Evolutionary conservation across 2,888 invertebrate genomes (phyloP), one percentile per base, ranked within the genome.

Genomic region (Melikaiella ostensackeni): DNA sequence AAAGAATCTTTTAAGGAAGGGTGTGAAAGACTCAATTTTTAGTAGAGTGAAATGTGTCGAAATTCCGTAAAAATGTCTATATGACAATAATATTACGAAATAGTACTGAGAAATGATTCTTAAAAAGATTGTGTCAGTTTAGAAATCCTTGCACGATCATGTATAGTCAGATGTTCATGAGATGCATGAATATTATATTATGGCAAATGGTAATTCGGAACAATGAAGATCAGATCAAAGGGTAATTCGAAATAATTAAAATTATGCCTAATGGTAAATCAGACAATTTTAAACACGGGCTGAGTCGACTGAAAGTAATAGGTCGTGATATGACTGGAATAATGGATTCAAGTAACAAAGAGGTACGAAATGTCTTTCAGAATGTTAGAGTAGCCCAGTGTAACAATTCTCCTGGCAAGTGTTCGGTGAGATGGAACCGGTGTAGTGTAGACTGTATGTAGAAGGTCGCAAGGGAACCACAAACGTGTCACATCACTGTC

Each of bases 401-500:
- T 70, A 27, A 70, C 70, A 55, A 70, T 70, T 50, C 50, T 50
- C 70, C 30, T 1, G 50, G 70, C 70, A 70, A 70, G 50, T 50
- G 70, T 50, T 70, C 75, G 77, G 77, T 77, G 75, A 80, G 81
- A 64, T 63, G 74, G 75, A 57, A 62, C 64, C 59, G 55, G 70
- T 74, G 77, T 50, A 74, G 76, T 66, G 59, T 63, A 74, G 79
- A 81, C 64, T 64, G 57, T 62, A 66, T 64, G 57, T 63, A 74
- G 80, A 81, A 70, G 80, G 81, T 84, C 86, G 83, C 86, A 79
- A 79, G 85, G 86, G 85, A 84, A 85, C 86, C 85, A 84, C 86
- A 87, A 87, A 87, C 84, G 86, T 85, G 88, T 88, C 87, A 86
- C 84, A 84, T 84, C 66, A 79, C 78, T 77, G 82, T 83, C 84